phyloP scores from a whole-genome alignment of 2,888 invertebrate genomes.

The Heliconius ismenius region DNA sequence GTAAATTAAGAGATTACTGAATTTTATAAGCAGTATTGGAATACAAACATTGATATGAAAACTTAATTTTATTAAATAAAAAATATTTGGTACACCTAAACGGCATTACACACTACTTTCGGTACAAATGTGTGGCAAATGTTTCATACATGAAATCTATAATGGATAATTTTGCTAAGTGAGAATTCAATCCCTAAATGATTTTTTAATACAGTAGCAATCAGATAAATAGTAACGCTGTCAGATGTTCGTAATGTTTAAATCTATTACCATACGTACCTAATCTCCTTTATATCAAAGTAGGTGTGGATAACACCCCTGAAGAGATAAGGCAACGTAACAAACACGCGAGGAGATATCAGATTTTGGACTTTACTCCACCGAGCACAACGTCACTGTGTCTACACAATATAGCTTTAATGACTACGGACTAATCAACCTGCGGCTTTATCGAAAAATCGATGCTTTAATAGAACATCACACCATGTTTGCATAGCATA shows the following conservation, averaged over 20 bases:
- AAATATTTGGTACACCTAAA: too few relatives aligned
- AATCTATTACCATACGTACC: slow-evolving; percentile 9
- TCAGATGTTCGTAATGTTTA: background rate
- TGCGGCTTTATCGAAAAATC: slow-evolving; percentile 66
- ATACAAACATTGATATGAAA: background rate
- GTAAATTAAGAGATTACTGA: background rate
- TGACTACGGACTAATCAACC: slow-evolving; percentile 32
- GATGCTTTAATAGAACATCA: slow-evolving; percentile 53
- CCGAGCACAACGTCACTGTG: slow-evolving; percentile 18
- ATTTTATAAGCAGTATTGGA: background rate
- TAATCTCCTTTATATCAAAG: slow-evolving; percentile 2
- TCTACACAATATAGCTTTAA: slow-evolving; percentile 23
- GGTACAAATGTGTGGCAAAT: background rate
- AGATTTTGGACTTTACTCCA: slow-evolving; percentile 20
- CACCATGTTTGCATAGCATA: slow-evolving; percentile 24
- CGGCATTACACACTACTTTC: background rate
- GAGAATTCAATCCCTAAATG: background rate
- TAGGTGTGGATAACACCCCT: slow-evolving; percentile 4
- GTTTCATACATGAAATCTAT: background rate
- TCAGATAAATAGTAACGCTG: background rate
- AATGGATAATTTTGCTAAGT: background rate
- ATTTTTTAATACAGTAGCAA: background rate
- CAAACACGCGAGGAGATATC: slow-evolving; percentile 4
- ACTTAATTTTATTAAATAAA: too few relatives aligned
- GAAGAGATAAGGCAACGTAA: slow-evolving; percentile 1